Conservation (phyloP, 2,113 vertebrate genomes). For the Pan troglodytes region DNA sequence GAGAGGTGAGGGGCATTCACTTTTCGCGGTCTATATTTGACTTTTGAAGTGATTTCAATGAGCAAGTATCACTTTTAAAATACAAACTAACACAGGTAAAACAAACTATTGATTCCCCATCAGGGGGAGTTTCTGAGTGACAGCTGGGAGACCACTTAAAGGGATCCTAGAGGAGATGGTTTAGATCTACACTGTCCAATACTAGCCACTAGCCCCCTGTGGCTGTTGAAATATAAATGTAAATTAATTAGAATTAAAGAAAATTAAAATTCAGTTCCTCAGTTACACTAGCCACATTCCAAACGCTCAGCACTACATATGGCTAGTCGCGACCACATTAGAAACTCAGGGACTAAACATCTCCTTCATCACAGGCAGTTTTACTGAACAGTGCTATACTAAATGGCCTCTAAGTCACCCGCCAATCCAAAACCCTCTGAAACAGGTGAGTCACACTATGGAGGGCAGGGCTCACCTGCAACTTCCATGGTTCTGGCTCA, state of each 20-base stretch:
- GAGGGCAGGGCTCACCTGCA: background rate
- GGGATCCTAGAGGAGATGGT: background rate
- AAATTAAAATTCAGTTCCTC: background rate
- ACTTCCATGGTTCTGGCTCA: background rate
- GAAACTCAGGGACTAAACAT: background rate
- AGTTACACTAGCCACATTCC: background rate
- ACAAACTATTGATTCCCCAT: background rate
- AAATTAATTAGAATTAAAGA: background rate
- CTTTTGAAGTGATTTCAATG: background rate
- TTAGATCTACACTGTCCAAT: background rate
- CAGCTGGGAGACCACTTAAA: background rate
- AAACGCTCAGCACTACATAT: background rate
- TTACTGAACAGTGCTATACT: no score
- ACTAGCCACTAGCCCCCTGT: background rate
- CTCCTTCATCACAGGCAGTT: background rate
- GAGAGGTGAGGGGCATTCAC: background rate
- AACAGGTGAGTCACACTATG: background rate
- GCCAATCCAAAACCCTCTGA: background rate
- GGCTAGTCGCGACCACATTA: fast-evolving
- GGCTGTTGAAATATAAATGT: background rate
- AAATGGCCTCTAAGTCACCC: background rate
- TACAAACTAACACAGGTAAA: background rate
- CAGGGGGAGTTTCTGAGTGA: background rate
- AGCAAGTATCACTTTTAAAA: background rate
- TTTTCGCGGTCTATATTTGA: background rate